Percentiles rank a stretch among this genome's conserved stretches.
Evolutionary conservation across 2,113 vertebrate genomes (phyloP).

Genomic region (Aspidoscelis tigris): DNA sequence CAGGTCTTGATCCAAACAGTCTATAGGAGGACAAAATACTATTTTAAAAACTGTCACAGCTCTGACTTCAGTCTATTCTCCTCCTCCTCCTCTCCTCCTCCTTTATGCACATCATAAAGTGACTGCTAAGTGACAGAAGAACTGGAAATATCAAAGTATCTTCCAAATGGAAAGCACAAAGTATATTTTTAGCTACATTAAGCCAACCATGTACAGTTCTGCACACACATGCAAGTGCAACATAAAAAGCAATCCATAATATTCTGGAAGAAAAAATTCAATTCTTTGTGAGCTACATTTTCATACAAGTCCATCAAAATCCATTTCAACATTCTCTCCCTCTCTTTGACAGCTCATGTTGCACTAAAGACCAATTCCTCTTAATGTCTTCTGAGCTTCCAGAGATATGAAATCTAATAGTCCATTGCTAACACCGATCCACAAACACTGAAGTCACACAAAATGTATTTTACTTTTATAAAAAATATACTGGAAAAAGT

Average conservation of each 20-base stretch:
- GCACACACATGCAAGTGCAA: conserved; percentile 80
- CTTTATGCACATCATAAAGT: conserved; percentile 68
- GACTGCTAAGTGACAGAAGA: conserved; percentile 69
- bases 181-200: conserved; percentile 81
- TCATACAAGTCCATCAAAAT: conserved; percentile 80
- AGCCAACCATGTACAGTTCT: conserved; percentile 75
- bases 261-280: conserved; percentile 82
- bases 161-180: conserved; percentile 76
- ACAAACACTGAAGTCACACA: conserved; percentile 77
- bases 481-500: conserved; percentile 72
- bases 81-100: no score
- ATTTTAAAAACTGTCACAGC: not conserved
- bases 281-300: conserved; percentile 80
- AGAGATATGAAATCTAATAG: conserved; percentile 81
- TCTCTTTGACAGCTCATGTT: conserved; percentile 74
- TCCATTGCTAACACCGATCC: conserved; percentile 69
- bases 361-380: conserved; percentile 73
- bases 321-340: conserved; percentile 81
- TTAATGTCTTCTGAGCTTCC: conserved; percentile 76
- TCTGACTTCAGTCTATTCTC: not conserved
- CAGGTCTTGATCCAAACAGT: not conserved
- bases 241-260: conserved; percentile 83
- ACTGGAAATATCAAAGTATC: conserved; percentile 66
- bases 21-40: not conserved
- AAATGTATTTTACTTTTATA: conserved; percentile 78